Percentiles rank a stretch among this genome's conserved stretches.
phyloP scores from a whole-genome alignment of 1,140 invertebrate species.

The Platyscapa corneri region DNA sequence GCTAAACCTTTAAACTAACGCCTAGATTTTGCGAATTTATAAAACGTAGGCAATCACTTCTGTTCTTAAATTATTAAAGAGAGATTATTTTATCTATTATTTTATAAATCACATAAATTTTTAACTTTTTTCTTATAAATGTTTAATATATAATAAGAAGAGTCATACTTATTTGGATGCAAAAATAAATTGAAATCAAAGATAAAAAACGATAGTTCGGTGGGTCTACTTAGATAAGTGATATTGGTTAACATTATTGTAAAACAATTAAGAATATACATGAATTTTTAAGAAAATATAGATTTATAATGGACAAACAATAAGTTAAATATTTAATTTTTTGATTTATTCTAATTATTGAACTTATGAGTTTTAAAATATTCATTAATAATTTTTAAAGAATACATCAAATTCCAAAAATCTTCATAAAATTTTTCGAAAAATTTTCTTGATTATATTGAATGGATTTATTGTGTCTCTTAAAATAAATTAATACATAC shows the following conservation, averaged over 20 bases:
- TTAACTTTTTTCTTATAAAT: background rate
- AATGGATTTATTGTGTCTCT: background rate
- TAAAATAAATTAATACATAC: too few species aligned
- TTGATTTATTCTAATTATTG: background rate
- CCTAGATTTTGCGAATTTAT: background rate
- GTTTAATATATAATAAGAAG: conserved; percentile 10
- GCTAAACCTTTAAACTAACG: too few species aligned
- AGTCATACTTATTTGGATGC: background rate
- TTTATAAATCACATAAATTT: conserved; percentile 9
- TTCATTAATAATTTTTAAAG: background rate
- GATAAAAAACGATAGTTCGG: background rate
- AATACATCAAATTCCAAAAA: background rate
- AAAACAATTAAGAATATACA: conserved; percentile 6
- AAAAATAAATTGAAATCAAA: conserved; percentile 23
- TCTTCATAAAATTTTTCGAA: background rate
- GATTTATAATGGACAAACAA: background rate
- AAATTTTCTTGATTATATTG: background rate
- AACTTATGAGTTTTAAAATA: background rate
- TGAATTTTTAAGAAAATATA: background rate
- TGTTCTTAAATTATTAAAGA: background rate
- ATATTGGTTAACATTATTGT: conserved; percentile 19
- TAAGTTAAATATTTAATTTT: background rate
- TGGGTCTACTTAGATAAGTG: conserved; percentile 2
- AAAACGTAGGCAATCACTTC: background rate
- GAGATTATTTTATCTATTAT: background rate